Evolutionary conservation across 2,888 invertebrate genomes (phyloP), one percentile per base, ranked within the genome.

Genomic region (Lucinisca nassula): DNA sequence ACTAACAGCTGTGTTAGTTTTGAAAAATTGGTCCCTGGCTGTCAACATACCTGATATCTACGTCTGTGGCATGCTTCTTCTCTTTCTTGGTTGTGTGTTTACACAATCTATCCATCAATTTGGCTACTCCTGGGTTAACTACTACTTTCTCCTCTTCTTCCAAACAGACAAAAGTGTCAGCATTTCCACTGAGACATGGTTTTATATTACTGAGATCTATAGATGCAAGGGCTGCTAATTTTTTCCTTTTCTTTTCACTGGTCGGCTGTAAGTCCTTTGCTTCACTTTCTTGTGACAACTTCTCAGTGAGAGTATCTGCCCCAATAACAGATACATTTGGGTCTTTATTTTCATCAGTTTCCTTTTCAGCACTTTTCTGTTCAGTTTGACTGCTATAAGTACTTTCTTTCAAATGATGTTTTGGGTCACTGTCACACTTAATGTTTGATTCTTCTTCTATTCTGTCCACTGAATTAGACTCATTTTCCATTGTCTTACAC

Each of bases 31-130:
- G n/a, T n/a, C n/a, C n/a, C n/a, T n/a, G n/a, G n/a, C n/a, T n/a
- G n/a, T n/a, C n/a, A n/a, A n/a, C n/a, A n/a, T 96, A 97, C 97
- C 96, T 97, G 92, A 97, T 96, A 95, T 97, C 97, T 90, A 97
- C 96, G 84, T 95, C 93, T 75, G 90, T 91, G 8, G 85, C 51
- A 77, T 89, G 86, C 40, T 90, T 91, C 58, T 84, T 90, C 58
- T 87, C 87, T 78, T 86, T 92, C 82, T 92, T 93, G 61, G 97
- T 97, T 0, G 97, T 97, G 92, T 98, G 98, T 94, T 97, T 97
- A 51, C 97, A 96, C 95, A 98, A 98, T 89, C 98, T 97, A 91
- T 98, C 97, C 95, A 98, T 97, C 45, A 98, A 97, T 82, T 97
- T 96, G 88, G 97, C 97, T 10, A 98, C 97, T 14, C 98, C 98